Conservation (phyloP, 2,888 invertebrate genomes). For the Ptilodon capucinus region DNA sequence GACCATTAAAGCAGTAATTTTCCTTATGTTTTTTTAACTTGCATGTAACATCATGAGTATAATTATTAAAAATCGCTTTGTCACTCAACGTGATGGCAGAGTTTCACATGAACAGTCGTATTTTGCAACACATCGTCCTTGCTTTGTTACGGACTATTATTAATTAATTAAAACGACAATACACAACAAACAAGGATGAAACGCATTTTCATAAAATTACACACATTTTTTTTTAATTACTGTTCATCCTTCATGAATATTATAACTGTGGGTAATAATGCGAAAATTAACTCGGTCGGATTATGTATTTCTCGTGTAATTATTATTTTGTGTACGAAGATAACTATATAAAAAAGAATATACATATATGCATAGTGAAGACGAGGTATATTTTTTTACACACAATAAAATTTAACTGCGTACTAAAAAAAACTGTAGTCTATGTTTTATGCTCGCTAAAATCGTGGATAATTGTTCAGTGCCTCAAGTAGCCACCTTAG, state of each 20-base stretch:
- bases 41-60: conserved; percentile 6
- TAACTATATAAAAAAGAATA: too few relatives aligned
- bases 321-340: too few relatives aligned
- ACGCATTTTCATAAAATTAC: conserved; percentile 4
- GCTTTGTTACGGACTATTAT: conserved; percentile 25
- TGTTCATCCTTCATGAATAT: not conserved
- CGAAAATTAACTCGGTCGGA: not conserved
- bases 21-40: not conserved
- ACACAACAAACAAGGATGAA: conserved; percentile 9
- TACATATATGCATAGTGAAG: too few relatives aligned
- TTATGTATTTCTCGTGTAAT: not conserved
- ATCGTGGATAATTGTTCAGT: too few relatives aligned
- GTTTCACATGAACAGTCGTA: conserved; percentile 28
- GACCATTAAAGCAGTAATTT: too few relatives aligned
- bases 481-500: too few relatives aligned
- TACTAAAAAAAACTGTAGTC: too few relatives aligned
- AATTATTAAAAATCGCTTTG: conserved; percentile 27
- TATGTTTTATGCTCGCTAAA: too few relatives aligned
- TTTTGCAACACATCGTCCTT: conserved; percentile 33
- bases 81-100: conserved; percentile 29
- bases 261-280: not conserved
- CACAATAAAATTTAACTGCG: too few relatives aligned
- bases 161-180: conserved; percentile 16
- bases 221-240: not conserved
- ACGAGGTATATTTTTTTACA: too few relatives aligned